Base-by-base conservation (phyloP, 2,113 vertebrate genomes). In the Pelecanus crispus region DNA sequence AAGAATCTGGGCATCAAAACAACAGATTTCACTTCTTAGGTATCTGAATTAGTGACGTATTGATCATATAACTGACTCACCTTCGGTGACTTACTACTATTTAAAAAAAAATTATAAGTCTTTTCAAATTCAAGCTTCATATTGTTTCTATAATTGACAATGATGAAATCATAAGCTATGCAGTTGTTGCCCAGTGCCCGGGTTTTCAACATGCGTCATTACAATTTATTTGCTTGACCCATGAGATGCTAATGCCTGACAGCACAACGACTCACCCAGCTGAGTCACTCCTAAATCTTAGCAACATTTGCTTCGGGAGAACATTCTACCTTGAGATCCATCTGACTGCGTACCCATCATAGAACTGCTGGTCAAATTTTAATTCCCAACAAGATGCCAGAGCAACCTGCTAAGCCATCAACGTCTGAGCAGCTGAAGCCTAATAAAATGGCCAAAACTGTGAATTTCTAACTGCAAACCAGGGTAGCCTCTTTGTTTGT, bases 141-240 rank as follows among this genome's bases (percentile, higher is more conserved):
- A 36, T 47, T 73, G 14, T 45, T 75, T 73, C 61, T 82, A 3
- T 94, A 90, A 79, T 44, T 83, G 53, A 49, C 42, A 62, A 31
- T 49, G 47, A 81, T 52, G 56, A 92, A 93, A 42, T 53, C 31
- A 67, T 55, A 55, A 88, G 21, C 34, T 72, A 20, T 53, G 12
- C 34, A 72, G 50, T 49, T 2, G 0, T 75, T 65, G 56, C 83
- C 28, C 66, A 50, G 40, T 81, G 74, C 50, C n/a, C 73, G 36
- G 17, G 20, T 91, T 95, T 89, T 83, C 71, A 92, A 75, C 95
- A 45, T 89, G 72, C 11, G 18, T 91, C 83, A 92, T n/a, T 79
- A 32, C 36, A 42, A 73, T 86, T 95, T 85, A 85, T 96, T 88
- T 87, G 9, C 34, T 91, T 95, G 79, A 86, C 81, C 92, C 91